Conservation (phyloP, 2,797 vertebrate genomes). For the Melanotaenia boesemani region DNA sequence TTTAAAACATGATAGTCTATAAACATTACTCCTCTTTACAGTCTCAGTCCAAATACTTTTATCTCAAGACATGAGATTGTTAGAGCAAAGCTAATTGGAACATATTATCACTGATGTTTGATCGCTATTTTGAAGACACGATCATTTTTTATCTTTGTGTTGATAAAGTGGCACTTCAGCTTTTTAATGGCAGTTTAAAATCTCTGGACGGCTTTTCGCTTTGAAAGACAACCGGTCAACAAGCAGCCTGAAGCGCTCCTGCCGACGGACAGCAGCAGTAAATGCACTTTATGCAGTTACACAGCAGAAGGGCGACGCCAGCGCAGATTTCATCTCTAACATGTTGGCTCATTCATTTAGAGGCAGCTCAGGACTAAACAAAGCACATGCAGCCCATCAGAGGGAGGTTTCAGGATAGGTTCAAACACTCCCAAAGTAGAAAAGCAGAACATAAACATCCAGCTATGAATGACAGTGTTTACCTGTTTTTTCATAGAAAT, state of each 20-base stretch:
- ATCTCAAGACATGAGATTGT: too few species aligned
- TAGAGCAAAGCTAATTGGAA: too few species aligned
- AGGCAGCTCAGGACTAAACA: too few species aligned
- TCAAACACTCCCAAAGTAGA: too few species aligned
- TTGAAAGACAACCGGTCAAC: conserved; percentile 56
- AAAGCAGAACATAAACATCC: too few species aligned
- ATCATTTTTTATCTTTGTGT: conserved; percentile 29
- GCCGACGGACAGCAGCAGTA: conserved; percentile 18
- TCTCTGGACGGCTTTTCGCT: conserved; percentile 40
- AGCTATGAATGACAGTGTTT: too few species aligned
- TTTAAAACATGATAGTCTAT: too few species aligned
- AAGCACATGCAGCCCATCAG: too few species aligned
- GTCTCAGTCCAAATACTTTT: too few species aligned
- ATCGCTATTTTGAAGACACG: not conserved
- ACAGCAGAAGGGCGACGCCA: not conserved
- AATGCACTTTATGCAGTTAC: conserved; percentile 18
- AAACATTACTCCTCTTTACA: too few species aligned
- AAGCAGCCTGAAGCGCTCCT: conserved; percentile 9
- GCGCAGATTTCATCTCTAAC: conserved; percentile 11
- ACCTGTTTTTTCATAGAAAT: too few species aligned
- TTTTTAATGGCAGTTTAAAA: conserved; percentile 17
- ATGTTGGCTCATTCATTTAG: not conserved
- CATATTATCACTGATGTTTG: too few species aligned
- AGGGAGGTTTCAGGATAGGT: not conserved
- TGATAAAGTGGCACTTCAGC: conserved; percentile 31